Evolutionary conservation across 2,113 vertebrate genomes (phyloP), one percentile per base, ranked within the genome.

Genomic region (Plestiodon gilberti): DNA sequence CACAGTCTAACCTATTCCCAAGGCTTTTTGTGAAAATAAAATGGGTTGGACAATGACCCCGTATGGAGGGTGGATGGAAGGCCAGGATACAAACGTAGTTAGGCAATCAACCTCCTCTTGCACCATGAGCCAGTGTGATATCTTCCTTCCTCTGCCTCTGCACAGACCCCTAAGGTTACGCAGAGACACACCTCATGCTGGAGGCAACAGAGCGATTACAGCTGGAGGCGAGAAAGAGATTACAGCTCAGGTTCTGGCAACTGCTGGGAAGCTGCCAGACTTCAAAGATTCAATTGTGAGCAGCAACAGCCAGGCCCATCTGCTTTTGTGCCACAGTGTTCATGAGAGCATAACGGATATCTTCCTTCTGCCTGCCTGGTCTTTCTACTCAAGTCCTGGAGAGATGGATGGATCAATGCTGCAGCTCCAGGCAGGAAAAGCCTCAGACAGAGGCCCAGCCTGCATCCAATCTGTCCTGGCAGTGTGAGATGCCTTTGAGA

Each of bases 341-440:
- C 1, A 0, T 6, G 0, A 1, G 69, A n/a, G 1, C 33, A 2
- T 73, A 4, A 25, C 0, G 78, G 30, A 10, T 33, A 7, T 0
- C 79, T 81, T 65, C 79, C 40, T 38, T 48, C 89, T 0, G 0
- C 0, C 84, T 14, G 0, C 62, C 28, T 30, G 62, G 62, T 1
- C 10, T 28, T 15, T 43, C 2, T 65, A 0, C 43, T 0, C 0
- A 52, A 28, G 2, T 7, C 61, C 3, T 3, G 3, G 57, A 76
- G 61, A 74, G 13, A 1, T 0, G 0, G 82, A 11, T 3, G n/a
- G 48, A 40, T 64, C 4, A 0, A 20, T 25, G 64, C 0, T 52
- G n/a, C 17, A 0, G 35, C 76, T 2, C n/a, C 3, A 15, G 57
- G 74, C 1, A 0, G 62, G 81, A 52, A 30, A 76, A 18, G 6